Evolutionary conservation across 2,797 vertebrate species (phyloP).

Genomic region (Microhierax caerulescens): DNA sequence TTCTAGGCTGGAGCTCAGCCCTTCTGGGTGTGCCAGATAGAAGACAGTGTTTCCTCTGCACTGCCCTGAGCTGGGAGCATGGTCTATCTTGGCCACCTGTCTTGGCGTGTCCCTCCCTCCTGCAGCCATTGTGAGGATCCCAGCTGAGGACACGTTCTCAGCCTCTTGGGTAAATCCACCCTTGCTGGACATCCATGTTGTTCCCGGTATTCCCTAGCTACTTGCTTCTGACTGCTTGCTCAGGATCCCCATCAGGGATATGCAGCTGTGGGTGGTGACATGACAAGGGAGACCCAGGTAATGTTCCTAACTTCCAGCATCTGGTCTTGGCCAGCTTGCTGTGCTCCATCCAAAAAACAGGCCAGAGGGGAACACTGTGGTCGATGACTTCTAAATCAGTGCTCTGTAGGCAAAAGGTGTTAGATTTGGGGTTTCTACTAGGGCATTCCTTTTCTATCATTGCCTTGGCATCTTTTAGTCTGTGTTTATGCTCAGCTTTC

Average conservation of each 20-base stretch:
- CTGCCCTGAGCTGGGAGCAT: not conserved
- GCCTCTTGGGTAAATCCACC: not conserved
- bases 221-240: not conserved
- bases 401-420: not conserved
- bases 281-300: not conserved
- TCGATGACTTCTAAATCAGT: not conserved
- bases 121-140: not conserved
- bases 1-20: not conserved
- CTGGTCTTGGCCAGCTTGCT: not conserved
- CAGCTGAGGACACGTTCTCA: not conserved
- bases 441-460: not conserved
- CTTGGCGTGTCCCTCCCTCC: not conserved
- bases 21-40: not conserved
- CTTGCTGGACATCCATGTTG: rapidly evolving
- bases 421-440: not conserved
- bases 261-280: not conserved
- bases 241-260: not conserved
- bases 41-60: not conserved
- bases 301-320: not conserved
- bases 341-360: not conserved
- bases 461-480: not conserved
- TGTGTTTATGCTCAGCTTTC: not conserved
- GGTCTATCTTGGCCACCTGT: not conserved
- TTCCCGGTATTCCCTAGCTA: not conserved
- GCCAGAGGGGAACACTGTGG: too few species aligned